Conservation (phyloP, 2,113 vertebrate species). For the Coreoperca whiteheadi region DNA sequence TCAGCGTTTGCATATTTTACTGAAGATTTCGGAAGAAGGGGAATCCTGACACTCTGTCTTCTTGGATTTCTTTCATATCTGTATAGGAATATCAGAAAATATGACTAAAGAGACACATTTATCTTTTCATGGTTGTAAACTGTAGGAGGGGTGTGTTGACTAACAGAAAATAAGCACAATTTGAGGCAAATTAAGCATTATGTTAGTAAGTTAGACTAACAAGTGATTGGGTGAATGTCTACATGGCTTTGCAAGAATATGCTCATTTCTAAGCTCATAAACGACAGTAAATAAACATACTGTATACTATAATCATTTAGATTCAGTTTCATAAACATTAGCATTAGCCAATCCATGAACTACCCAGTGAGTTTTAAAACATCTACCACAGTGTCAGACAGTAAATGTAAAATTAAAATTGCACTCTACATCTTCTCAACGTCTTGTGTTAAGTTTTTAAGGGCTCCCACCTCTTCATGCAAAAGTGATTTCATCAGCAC, state of each 20-base stretch:
- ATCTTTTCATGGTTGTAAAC: background rate
- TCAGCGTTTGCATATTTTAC: conserved; percentile 68
- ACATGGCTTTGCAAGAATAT: background rate
- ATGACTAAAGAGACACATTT: conserved; percentile 6
- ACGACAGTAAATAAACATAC: background rate
- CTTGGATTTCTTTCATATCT: conserved; percentile 10
- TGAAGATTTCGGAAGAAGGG: conserved; percentile 31
- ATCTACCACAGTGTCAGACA: conserved; percentile 32
- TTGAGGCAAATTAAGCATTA: background rate
- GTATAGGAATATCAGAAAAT: background rate
- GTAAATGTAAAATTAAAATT: conserved; percentile 59
- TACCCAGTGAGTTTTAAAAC: conserved; percentile 26
- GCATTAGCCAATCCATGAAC: conserved; percentile 31
- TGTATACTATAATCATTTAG: background rate
- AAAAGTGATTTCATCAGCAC: conserved; percentile 69
- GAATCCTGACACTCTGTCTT: conserved; percentile 18
- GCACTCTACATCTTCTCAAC: conserved; percentile 37
- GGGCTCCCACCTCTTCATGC: conserved; percentile 58
- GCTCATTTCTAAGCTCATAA: background rate
- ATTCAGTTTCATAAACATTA: conserved; percentile 15
- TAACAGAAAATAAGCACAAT: background rate
- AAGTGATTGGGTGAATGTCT: background rate
- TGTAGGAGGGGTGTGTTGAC: background rate
- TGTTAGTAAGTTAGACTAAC: background rate
- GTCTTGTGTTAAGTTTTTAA: conserved; percentile 45